Base-by-base conservation (phyloP, 2,888 invertebrate genomes). In the Nymphalis urticae region DNA sequence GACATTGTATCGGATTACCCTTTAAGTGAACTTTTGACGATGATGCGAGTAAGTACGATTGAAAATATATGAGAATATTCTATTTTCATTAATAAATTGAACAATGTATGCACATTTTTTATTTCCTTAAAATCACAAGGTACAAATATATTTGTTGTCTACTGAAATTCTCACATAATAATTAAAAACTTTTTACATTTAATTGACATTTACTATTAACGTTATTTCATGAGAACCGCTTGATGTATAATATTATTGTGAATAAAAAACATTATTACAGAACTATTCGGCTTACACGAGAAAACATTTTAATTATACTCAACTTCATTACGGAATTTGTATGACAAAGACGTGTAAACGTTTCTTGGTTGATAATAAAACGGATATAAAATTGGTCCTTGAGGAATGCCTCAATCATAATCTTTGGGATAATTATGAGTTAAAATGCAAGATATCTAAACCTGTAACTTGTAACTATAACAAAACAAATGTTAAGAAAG, bases 391-490 rank as follows among this genome's bases (percentile, higher is more conserved):
- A 58, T 16, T 50, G 36, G 63, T 71, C 66, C 73, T 81, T 69
- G 81, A 83, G 71, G 76, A 73, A 72, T 83, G 83, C 76, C 76
- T 85, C 5, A 83, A 84, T 60, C 75, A 80, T 36, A 82, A 86
- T 5, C 68, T 88, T 1, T 86, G 82, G 81, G 77, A 72, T 16
- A 71, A 83, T 17, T 89, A 89, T 68, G 72, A 80, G 62, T 59
- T 90, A 13, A 82, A 88, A 76, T 85, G 77, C 1, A 83, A 71
- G 67, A 21, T 88, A 50, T 72, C 80, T 2, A 72, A 80, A 42
- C 66, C 85, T 50, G 68, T 77, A 21, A 86, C 85, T 71, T 89
- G 90, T 74, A 82, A 83, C 8, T 81, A 71, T 48, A 70, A 80
- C 36, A 76, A 77, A 13, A 82, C 85, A 24, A 62, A 72, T 2